Evolutionary conservation across 2,888 invertebrate genomes (phyloP).

Genomic region (Cheilosia urbana): DNA sequence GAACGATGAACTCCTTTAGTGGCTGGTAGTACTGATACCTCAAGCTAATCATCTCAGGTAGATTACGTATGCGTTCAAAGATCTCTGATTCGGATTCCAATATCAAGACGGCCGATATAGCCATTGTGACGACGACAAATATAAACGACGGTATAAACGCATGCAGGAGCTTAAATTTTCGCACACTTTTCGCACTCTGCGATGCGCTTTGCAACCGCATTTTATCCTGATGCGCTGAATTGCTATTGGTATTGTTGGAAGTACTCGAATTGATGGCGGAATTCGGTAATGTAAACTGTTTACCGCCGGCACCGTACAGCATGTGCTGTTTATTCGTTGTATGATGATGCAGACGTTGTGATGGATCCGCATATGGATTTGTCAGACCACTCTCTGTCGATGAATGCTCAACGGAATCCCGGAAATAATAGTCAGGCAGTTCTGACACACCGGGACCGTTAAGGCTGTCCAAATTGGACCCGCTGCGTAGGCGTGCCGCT

Average conservation of each 20-base stretch:
- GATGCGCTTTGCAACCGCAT: constrained; percentile 77
- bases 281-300: constrained; percentile 77
- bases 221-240: constrained; percentile 63
- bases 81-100: constrained; percentile 92
- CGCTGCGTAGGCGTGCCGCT: constrained; percentile 81
- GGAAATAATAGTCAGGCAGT: constrained; percentile 88
- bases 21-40: constrained; percentile 93
- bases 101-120: constrained; percentile 88
- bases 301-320: constrained; percentile 78
- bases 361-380: constrained; percentile 79
- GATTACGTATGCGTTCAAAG: constrained; percentile 88
- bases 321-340: constrained; percentile 78
- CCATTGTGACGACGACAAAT: constrained; percentile 88
- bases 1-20: constrained; percentile 87
- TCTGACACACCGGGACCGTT: constrained; percentile 77
- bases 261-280: constrained; percentile 79
- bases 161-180: constrained; percentile 87
- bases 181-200: constrained; percentile 82
- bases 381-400: constrained; percentile 90
- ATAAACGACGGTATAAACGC: constrained; percentile 92
- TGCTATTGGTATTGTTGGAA: constrained; percentile 71
- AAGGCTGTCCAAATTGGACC: constrained; percentile 80
- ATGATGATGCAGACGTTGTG: constrained; percentile 77
- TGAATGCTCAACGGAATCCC: constrained; percentile 91
- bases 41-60: constrained; percentile 91